These are phyloP conservation scores for Hydrolagus affinis DNA, from an alignment of 2,113 vertebrate species.

Conservation along the genomic window DNA sequence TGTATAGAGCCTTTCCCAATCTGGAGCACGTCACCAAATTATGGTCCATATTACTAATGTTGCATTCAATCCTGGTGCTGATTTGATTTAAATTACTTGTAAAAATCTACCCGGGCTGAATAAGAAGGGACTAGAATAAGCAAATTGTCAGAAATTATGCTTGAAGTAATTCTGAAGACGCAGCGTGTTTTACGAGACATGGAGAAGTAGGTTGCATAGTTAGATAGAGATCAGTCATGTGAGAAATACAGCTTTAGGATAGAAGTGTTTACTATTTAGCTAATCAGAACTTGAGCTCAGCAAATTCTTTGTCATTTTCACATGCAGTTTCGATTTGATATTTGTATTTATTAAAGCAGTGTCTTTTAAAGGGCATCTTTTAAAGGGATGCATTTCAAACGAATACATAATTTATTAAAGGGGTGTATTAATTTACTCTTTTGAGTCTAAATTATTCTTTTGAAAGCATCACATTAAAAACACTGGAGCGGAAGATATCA, in stretches of 20 bases:
- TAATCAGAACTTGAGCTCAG: not conserved
- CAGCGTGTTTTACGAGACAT: not conserved
- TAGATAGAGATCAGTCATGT: not conserved
- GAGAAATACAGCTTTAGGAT: not conserved
- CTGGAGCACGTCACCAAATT: too few relatives aligned
- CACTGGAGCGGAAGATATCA: not conserved
- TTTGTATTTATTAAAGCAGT: not conserved
- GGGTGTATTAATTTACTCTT: not conserved
- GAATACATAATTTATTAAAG: not conserved
- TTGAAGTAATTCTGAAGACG: not conserved
- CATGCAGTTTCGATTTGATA: not conserved
- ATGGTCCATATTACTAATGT: too few relatives aligned
- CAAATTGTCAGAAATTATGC: too few relatives aligned
- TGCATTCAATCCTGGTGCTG: too few relatives aligned
- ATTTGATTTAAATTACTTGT: too few relatives aligned
- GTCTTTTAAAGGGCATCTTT: not conserved
- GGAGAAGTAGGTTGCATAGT: not conserved
- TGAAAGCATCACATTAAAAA: not conserved
- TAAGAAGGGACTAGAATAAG: too few relatives aligned
- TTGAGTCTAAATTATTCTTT: not conserved
- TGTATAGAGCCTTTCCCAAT: too few relatives aligned
- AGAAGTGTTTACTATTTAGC: not conserved
- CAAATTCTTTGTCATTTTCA: not conserved
- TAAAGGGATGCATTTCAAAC: too few relatives aligned
- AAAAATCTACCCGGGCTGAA: too few relatives aligned